phyloP scores from a whole-genome alignment of 35 echinoderm and acorn worm species.

The Ophioderma brevispina region DNA sequence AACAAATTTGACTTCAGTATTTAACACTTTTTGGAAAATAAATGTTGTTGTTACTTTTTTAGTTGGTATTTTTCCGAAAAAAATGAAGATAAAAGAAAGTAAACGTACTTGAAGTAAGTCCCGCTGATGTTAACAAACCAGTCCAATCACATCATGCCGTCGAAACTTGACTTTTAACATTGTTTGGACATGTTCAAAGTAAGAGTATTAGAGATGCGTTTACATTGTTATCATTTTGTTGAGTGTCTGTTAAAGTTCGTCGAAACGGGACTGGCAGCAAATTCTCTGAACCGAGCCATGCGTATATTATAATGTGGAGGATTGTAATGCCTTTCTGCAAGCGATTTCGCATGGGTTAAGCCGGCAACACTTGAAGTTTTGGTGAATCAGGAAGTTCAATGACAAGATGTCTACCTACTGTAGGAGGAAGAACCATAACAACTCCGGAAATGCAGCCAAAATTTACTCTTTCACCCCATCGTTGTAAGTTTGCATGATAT shows the following conservation, averaged over 20 bases:
- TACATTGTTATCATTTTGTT: background rate
- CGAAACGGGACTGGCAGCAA: conserved; percentile 3
- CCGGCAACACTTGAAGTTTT: conserved; percentile 4
- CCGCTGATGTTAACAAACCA: background rate
- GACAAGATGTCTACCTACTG: conserved; percentile 8
- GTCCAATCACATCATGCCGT: background rate
- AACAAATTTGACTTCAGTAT: too few relatives aligned
- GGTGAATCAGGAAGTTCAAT: background rate
- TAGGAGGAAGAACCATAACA: background rate
- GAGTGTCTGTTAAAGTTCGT: background rate
- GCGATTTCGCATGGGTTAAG: background rate
- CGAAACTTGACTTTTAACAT: background rate
- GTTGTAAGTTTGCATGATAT: background rate
- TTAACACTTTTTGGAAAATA: too few relatives aligned
- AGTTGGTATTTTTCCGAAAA: too few relatives aligned
- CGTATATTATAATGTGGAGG: background rate
- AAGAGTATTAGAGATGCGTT: background rate
- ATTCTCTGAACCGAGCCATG: background rate
- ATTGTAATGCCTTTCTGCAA: background rate
- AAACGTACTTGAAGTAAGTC: too few relatives aligned
- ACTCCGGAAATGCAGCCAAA: conserved; percentile 4
- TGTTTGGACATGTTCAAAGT: background rate
- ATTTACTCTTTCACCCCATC: background rate
- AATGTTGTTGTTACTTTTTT: too few relatives aligned
- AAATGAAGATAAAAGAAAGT: too few relatives aligned